phyloP scores from a whole-genome alignment of 2,888 invertebrate genomes.

The Diploptera punctata region DNA sequence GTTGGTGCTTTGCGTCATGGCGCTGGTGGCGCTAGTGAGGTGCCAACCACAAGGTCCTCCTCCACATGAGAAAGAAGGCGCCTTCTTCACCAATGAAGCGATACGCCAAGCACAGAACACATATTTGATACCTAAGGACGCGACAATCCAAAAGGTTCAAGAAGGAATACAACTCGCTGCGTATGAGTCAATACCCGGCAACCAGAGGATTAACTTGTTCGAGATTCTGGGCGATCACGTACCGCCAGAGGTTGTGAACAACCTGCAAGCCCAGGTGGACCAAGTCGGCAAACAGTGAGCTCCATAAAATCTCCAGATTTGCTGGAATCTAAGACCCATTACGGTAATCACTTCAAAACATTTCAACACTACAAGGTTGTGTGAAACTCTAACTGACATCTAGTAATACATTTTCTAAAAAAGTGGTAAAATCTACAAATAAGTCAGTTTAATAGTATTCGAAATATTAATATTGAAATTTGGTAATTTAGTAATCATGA shows the following conservation, averaged over 20 bases:
- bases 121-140: conserved; percentile 83
- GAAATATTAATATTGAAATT: too few relatives aligned
- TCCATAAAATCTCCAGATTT: not conserved
- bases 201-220: conserved; percentile 83
- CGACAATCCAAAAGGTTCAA: conserved; percentile 85
- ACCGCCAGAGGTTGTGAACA: conserved; percentile 87
- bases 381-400: too few relatives aligned
- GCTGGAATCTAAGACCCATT: too few relatives aligned
- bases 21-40: too few relatives aligned
- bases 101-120: conserved; percentile 88
- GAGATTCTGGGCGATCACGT: conserved; percentile 86
- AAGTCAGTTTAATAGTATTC: too few relatives aligned
- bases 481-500: too few relatives aligned
- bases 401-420: too few relatives aligned
- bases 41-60: not conserved
- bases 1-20: too few relatives aligned
- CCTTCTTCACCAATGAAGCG: conserved; percentile 83
- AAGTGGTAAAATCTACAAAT: too few relatives aligned
- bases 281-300: conserved; percentile 66
- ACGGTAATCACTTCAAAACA: too few relatives aligned
- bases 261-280: conserved; percentile 85
- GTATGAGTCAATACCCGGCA: conserved; percentile 85
- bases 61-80: conserved; percentile 65
- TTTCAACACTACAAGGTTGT: too few relatives aligned
- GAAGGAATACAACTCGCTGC: conserved; percentile 87